Conservation (phyloP, 2,113 vertebrate species). For the Apodemus sylvaticus region DNA sequence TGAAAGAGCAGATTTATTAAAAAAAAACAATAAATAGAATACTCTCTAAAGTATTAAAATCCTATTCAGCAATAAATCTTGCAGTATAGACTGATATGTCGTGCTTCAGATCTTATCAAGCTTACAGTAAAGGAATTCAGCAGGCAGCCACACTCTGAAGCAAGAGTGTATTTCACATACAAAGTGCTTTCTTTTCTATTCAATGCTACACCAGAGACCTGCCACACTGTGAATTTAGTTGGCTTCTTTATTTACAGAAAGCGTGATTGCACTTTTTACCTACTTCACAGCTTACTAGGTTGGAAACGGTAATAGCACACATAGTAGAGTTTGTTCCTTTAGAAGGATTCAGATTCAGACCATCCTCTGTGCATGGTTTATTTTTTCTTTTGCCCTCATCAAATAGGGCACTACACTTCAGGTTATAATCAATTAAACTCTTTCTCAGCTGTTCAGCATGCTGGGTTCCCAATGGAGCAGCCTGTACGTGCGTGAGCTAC, state of each 20-base stretch:
- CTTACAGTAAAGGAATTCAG: neutral
- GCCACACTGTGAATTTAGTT: neutral
- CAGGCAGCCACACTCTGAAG: neutral
- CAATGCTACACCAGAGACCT: neutral
- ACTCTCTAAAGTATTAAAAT: constrained; percentile 23
- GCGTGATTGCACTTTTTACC: neutral
- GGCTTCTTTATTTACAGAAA: constrained; percentile 5
- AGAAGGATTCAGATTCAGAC: neutral
- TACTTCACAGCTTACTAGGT: constrained; percentile 2
- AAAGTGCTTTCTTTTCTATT: neutral
- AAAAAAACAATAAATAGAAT: constrained; percentile 59
- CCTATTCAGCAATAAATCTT: constrained; percentile 57
- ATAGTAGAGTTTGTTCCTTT: neutral
- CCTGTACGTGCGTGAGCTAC: neutral
- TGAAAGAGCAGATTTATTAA: constrained; percentile 49
- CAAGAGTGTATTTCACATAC: constrained; percentile 1
- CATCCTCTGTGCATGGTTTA: neutral
- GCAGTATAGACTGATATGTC: neutral
- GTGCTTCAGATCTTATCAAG: constrained; percentile 11
- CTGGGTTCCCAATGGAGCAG: neutral
- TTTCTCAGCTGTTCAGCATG: neutral
- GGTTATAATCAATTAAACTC: constrained; percentile 23
- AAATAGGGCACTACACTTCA: neutral
- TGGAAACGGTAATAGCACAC: neutral
- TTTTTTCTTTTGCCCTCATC: neutral